Evolutionary conservation across 2,888 invertebrate genomes (phyloP).

Genomic region (Orthosia incerta): DNA sequence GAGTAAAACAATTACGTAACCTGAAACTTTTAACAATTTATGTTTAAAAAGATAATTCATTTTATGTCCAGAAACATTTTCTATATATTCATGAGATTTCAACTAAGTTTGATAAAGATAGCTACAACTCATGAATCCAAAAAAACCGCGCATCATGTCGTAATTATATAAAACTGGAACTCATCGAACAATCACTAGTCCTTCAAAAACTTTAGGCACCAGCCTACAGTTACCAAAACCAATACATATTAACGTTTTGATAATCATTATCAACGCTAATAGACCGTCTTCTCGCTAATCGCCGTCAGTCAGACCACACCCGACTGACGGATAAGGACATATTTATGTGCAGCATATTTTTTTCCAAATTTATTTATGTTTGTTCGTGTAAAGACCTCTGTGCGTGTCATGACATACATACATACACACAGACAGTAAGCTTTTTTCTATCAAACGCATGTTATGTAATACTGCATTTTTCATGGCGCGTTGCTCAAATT

Average conservation of each 20-base stretch:
- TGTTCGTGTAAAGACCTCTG: constrained; percentile 65
- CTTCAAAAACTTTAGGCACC: constrained; percentile 2
- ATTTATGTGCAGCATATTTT: constrained; percentile 70
- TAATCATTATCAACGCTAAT: neutral
- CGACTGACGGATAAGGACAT: constrained; percentile 67
- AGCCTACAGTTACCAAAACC: neutral
- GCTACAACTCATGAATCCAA: too few relatives aligned
- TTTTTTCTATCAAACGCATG: constrained; percentile 61
- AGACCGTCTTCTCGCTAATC: neutral
- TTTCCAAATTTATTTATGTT: constrained; percentile 66
- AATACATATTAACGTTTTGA: neutral
- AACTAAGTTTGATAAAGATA: too few relatives aligned
- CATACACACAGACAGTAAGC: constrained; percentile 52
- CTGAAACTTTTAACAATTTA: too few relatives aligned
- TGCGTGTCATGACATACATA: constrained; percentile 56
- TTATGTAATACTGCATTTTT: constrained; percentile 65
- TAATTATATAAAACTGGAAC: too few relatives aligned
- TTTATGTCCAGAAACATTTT: too few relatives aligned
- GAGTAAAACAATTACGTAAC: too few relatives aligned
- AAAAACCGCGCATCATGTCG: neutral
- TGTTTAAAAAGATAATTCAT: too few relatives aligned
- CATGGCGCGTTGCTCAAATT: constrained; percentile 59
- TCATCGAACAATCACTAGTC: neutral
- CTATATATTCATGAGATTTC: too few relatives aligned
- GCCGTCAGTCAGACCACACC: constrained; percentile 43